Evolutionary conservation across 2,113 vertebrate species (phyloP).

Genomic region (Scartelaos histophorus): DNA sequence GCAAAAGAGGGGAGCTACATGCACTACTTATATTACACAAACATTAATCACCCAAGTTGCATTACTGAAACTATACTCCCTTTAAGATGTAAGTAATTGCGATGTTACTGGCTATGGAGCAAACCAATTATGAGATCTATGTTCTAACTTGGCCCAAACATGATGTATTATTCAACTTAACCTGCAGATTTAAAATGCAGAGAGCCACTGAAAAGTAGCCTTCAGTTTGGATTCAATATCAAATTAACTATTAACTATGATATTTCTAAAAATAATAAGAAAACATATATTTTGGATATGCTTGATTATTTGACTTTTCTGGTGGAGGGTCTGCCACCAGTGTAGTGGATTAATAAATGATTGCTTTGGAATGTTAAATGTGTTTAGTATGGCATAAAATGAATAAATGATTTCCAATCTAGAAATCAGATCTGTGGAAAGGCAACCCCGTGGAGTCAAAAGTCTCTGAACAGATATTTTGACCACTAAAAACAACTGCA

Average conservation of each 20-base stretch:
- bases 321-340: no score
- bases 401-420: no score
- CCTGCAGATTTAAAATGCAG: background rate
- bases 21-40: constrained; percentile 26
- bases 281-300: no score
- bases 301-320: no score
- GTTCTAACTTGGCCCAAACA: background rate
- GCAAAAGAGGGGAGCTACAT: constrained; percentile 18
- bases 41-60: constrained; percentile 25
- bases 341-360: no score
- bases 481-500: no score
- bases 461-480: no score
- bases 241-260: background rate
- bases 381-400: no score
- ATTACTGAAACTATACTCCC: constrained; percentile 32
- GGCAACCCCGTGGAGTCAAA: no score
- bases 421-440: no score
- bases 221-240: background rate
- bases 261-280: background rate
- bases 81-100: background rate
- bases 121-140: background rate
- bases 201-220: no score
- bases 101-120: background rate
- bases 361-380: no score
- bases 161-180: background rate